phyloP scores from a whole-genome alignment of 2,888 invertebrate species.

The Pelosia muscerda region DNA sequence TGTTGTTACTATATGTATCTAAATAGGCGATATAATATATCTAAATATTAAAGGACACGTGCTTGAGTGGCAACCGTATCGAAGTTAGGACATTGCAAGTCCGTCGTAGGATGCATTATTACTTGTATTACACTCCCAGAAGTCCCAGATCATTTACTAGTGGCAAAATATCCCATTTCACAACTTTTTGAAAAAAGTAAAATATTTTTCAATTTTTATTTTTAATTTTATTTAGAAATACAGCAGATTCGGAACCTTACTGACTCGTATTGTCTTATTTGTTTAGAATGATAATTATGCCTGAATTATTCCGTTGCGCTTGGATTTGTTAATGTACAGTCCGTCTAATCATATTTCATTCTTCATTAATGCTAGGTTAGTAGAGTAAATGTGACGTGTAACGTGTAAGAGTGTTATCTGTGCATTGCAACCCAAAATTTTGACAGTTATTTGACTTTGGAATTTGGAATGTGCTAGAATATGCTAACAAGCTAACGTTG shows the following conservation, averaged over 20 bases:
- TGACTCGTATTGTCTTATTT: neutral
- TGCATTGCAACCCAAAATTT: neutral
- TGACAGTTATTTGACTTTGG: neutral
- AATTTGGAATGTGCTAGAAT: slow-evolving; percentile 1
- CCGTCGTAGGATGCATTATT: too few relatives aligned
- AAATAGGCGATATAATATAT: too few relatives aligned
- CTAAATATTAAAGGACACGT: too few relatives aligned
- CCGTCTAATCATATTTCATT: neutral
- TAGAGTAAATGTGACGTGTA: neutral
- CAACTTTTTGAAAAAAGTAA: too few relatives aligned
- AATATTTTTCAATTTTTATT: neutral
- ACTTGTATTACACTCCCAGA: too few relatives aligned
- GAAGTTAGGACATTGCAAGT: too few relatives aligned
- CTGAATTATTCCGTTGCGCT: neutral
- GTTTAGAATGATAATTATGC: neutral
- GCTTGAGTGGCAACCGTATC: too few relatives aligned
- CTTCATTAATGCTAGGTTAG: neutral
- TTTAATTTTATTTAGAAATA: neutral
- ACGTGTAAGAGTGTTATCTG: neutral
- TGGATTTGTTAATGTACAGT: neutral
- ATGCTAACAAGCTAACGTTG: neutral
- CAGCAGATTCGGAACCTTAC: neutral
- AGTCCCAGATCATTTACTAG: too few relatives aligned
- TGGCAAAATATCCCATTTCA: neutral
- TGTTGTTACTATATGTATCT: too few relatives aligned